Evolutionary conservation across 1,140 invertebrate species (phyloP), one percentile per base, ranked within the genome.

Genomic region (Anagrus nilaparvatae): DNA sequence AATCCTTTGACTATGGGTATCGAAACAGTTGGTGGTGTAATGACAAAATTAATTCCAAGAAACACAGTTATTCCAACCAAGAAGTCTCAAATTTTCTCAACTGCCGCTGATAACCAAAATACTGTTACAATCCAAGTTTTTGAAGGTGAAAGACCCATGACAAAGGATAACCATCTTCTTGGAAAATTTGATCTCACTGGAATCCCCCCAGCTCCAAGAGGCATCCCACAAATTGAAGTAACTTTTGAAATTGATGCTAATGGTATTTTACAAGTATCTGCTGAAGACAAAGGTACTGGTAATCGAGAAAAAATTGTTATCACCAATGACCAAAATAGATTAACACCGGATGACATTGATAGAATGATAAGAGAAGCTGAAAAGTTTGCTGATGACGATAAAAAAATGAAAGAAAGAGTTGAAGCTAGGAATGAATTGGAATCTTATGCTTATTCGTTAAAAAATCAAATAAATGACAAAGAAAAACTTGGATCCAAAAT

Each of bases 161-260:
- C 92, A 3, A 50, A 58, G 6, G 85, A 93, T 64, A 97, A 97
- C 70, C 97, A 96, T 68, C 51, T 90, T 5, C 65, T 97, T 1
- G 93, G 93, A 32, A 84, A 94, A 58, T 97, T 97, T 67, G 85
- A 84, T 21, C 72, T 97, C 44, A 78, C 95, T 50, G 93, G 94
- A 27, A 92, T 95, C 58, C 90, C 91, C 7, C 89, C 90, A 28
- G 88, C 89, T 30, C 91, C 90, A 0, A 73, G 91, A 37, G 91
- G 91, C 44, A 86, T 95, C 4, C 91, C 91, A 2, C 90, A 95
- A 70, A 81, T 95, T 51, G 90, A 97, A 71, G 95, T 98, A n/a
- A 94, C 94, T 12, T 99, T 99, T 71, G 95, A 98, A 58, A 98
- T 98, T 66, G 95, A 98, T 74, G 95, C 95, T 30, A 98, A 99